Conservation (phyloP, 2,888 invertebrate genomes). For the Pseudanteris insignis region DNA sequence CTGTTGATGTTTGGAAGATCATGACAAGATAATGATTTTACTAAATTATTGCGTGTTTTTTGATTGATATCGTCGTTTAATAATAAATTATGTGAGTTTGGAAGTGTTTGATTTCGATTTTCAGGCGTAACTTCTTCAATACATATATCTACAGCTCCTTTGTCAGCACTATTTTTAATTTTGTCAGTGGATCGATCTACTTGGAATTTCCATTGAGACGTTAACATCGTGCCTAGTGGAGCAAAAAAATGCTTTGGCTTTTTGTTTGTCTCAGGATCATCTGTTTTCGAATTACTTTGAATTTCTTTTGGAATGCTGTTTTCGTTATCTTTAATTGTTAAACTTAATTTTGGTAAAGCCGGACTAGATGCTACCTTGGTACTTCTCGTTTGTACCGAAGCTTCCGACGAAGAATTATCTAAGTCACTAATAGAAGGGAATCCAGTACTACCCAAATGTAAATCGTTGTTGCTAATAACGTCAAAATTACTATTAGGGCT, state of each 20-base stretch:
- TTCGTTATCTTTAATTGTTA: conserved; percentile 14
- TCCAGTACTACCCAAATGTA: conserved; percentile 19
- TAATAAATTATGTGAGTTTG: conserved; percentile 56
- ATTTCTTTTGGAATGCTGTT: conserved; percentile 33
- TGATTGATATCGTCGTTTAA: conserved; percentile 37
- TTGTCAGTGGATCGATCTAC: too few relatives aligned
- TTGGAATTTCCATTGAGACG: neutral
- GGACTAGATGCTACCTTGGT: conserved; percentile 32
- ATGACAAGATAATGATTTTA: conserved; percentile 60
- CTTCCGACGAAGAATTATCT: conserved; percentile 39
- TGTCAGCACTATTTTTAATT: conserved; percentile 16
- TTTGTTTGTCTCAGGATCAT: conserved; percentile 19
- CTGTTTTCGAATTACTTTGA: neutral
- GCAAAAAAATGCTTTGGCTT: conserved; percentile 59
- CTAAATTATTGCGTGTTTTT: conserved; percentile 45
- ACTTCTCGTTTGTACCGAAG: conserved; percentile 37
- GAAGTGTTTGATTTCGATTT: conserved; percentile 46
- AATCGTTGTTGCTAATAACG: neutral
- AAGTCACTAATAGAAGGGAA: conserved; percentile 33
- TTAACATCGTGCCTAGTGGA: conserved; percentile 44
- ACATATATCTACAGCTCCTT: conserved; percentile 58
- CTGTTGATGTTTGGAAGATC: conserved; percentile 52
- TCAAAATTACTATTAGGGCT: conserved; percentile 4
- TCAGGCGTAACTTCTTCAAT: conserved; percentile 53
- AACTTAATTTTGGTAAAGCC: conserved; percentile 20